These are phyloP conservation scores for Bos taurus DNA, from an alignment of 2,113 vertebrate species.

Conservation along the genomic window DNA sequence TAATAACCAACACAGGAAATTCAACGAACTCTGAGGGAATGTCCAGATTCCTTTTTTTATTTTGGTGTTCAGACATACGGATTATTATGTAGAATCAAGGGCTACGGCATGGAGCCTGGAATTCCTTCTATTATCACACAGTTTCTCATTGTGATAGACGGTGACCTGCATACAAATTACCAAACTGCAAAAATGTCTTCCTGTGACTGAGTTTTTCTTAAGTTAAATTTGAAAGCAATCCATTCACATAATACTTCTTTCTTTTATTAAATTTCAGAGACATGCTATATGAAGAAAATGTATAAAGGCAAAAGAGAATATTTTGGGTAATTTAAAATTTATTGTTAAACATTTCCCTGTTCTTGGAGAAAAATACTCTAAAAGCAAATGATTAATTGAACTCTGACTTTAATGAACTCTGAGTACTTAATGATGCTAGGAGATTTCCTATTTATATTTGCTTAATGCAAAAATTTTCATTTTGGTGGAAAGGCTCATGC, in stretches of 20 bases:
- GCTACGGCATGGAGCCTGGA: neutral
- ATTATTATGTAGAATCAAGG: conserved; percentile 38
- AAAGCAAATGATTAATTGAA: conserved; percentile 48
- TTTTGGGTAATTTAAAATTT: conserved; percentile 39
- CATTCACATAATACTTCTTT: neutral
- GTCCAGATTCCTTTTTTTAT: conserved; percentile 4
- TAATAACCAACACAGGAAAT: conserved; percentile 1
- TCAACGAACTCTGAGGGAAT: neutral
- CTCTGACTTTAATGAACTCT: neutral
- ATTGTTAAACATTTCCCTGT: conserved; percentile 35
- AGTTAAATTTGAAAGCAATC: conserved; percentile 28
- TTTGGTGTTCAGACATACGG: neutral
- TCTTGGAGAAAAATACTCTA: conserved; percentile 35
- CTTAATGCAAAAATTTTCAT: conserved; percentile 36
- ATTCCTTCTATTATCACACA: neutral
- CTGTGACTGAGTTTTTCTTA: conserved; percentile 1
- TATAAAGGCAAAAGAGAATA: neutral
- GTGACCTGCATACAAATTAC: neutral
- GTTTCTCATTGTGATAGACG: neutral
- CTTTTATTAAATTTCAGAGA: conserved; percentile 22
- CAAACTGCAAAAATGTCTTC: neutral
- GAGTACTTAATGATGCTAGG: neutral
- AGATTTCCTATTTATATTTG: conserved; percentile 50
- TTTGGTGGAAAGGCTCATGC: neutral
- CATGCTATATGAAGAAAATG: neutral